Evolutionary conservation across 2,888 invertebrate genomes (phyloP).

Genomic region (Perdita meconis): DNA sequence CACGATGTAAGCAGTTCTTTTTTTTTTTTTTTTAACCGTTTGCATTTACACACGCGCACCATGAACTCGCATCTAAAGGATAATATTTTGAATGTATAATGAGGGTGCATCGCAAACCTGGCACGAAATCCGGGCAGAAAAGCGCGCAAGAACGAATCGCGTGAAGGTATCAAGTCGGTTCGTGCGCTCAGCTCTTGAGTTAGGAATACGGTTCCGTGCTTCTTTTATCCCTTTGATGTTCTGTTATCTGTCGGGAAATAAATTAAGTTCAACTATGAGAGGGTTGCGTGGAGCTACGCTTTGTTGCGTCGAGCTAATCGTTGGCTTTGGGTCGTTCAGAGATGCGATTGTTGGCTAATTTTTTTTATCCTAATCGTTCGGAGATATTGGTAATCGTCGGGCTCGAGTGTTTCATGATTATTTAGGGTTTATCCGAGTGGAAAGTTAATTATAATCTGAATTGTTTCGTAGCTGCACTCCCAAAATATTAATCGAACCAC

Average conservation of each 20-base stretch:
- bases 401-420: no score
- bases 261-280: not conserved
- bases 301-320: no score
- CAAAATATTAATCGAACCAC: no score
- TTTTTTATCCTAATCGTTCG: no score
- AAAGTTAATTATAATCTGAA: no score
- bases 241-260: not conserved
- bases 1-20: constrained; percentile 56
- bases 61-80: constrained; percentile 67
- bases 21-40: constrained; percentile 26
- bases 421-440: no score
- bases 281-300: no score
- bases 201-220: constrained; percentile 14
- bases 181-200: not conserved
- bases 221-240: constrained; percentile 36
- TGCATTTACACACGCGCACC: constrained; percentile 51
- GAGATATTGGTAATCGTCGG: no score
- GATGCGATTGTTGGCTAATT: no score
- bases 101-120: constrained; percentile 58
- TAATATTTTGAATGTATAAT: constrained; percentile 81
- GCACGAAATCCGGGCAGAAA: constrained; percentile 37
- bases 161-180: constrained; percentile 20
- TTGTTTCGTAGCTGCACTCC: no score
- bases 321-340: no score
- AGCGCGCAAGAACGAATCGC: constrained; percentile 20